Evolutionary conservation across 2,888 invertebrate genomes (phyloP), one percentile per base, ranked within the genome.

Genomic region (Eudasyphora cyanicolor): DNA sequence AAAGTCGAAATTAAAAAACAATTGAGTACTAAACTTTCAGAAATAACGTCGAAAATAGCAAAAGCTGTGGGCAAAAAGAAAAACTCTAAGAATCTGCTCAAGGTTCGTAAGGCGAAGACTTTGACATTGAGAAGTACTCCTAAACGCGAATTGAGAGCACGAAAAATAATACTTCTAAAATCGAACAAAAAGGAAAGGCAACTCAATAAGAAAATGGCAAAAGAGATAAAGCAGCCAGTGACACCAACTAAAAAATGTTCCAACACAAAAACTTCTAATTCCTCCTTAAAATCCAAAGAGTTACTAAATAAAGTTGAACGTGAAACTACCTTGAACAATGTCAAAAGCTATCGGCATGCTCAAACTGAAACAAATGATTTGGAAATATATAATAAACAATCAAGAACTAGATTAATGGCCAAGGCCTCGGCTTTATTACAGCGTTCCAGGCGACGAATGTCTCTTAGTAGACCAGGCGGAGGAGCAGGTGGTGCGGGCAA

Each of bases 141-240:
- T 5, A 89, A n/a, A 86, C 83, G 87, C 6, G 86, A 89, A 74
- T 69, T 91, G 19, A 87, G 91, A 0, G 90, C 87, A 76, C 89
- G 89, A 17, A 89, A 88, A 64, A 86, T 91, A 2, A 86, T 87
- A 51, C 83, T 89, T 60, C 78, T 88, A 12, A 90, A 89, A 81
- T 88, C 67, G 14, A 85, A 86, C 64, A 71, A 82, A 69, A 49
- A 78, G 19, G 84, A 79, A 24, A 73, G 32, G 32, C 76, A 84
- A 12, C 6, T 57, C 81, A 29, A 32, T 10, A 71, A 27, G 3
- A 38, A 64, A 38, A 64, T 12, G 0, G 10, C 19, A 1, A 64
- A 64, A 19, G 67, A 67, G 6, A 42, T 57, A 0, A 57, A 24
- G 57, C 3, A 27, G 27, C 12, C 14, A n/a, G n/a, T n/a, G n/a